Evolutionary conservation across 2,113 vertebrate species (phyloP).

Genomic region (Rhinichthys klamathensis): DNA sequence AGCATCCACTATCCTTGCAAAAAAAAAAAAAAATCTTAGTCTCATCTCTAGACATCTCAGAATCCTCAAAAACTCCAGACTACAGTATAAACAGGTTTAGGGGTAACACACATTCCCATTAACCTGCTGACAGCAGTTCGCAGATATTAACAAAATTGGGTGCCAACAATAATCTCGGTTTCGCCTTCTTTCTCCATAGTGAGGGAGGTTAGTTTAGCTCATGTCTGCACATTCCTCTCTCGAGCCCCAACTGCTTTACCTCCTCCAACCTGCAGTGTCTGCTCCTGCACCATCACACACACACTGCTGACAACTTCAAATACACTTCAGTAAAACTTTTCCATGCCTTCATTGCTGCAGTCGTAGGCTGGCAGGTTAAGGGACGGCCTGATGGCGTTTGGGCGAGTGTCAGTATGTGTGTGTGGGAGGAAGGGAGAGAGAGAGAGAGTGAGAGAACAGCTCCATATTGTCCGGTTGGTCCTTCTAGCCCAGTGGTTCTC

Average conservation of each 20-base stretch:
- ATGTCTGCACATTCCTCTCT: constrained; percentile 57
- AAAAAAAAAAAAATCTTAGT: background rate
- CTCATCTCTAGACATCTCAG: background rate
- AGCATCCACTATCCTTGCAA: background rate
- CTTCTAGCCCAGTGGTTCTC: constrained; percentile 2
- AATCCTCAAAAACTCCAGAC: background rate
- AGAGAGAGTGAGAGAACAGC: background rate
- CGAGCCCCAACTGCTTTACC: constrained; percentile 40
- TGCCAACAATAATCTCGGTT: constrained; percentile 17
- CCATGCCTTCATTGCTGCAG: constrained; percentile 26
- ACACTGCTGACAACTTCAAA: background rate
- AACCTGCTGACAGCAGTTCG: background rate
- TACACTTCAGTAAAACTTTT: constrained; percentile 32
- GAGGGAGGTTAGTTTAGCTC: constrained; percentile 33
- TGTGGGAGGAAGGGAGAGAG: background rate
- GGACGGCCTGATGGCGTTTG: background rate
- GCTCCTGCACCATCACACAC: constrained; percentile 7
- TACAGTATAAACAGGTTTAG: background rate
- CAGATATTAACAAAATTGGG: background rate
- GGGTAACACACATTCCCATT: background rate
- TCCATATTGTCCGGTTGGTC: constrained; percentile 38
- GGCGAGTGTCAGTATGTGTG: background rate
- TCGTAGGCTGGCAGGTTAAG: background rate
- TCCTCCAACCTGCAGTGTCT: constrained; percentile 44
- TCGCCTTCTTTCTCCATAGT: background rate